phyloP scores from a whole-genome alignment of 2,888 invertebrate genomes.

The Dexiosoma caninum region DNA sequence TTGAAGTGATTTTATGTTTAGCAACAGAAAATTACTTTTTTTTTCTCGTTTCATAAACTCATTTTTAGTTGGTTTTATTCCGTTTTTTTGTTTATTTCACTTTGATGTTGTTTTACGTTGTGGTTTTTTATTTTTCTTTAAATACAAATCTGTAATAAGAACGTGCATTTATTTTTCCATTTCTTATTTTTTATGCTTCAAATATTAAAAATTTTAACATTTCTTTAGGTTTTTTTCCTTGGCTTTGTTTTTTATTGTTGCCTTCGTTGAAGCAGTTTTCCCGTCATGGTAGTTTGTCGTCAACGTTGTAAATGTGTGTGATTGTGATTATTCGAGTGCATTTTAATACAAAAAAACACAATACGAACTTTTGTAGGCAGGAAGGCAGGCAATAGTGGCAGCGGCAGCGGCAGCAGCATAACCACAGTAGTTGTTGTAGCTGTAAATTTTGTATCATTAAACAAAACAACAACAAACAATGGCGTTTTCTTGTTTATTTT shows the following conservation, averaged over 20 bases:
- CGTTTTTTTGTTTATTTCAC: conserved; percentile 17
- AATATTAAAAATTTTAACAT: conserved; percentile 23
- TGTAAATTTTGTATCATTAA: conserved; percentile 50
- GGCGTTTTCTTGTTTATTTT: conserved; percentile 45
- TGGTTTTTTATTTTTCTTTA: neutral
- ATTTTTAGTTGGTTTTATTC: conserved; percentile 28
- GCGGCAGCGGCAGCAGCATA: too few species aligned
- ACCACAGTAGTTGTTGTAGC: conserved; percentile 25
- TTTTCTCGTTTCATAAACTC: conserved; percentile 7
- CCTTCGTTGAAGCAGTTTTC: conserved; percentile 20
- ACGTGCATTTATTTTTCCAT: conserved; percentile 43
- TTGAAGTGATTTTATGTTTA: conserved; percentile 10
- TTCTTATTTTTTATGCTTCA: conserved; percentile 18
- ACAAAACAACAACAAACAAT: conserved; percentile 25
- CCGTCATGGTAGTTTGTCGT: conserved; percentile 53
- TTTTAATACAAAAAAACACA: conserved; percentile 8
- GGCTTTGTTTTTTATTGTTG: neutral
- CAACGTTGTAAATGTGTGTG: conserved; percentile 28
- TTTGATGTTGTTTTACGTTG: conserved; percentile 38
- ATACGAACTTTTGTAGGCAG: conserved; percentile 32
- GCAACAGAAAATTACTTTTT: neutral
- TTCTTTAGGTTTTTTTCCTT: neutral
- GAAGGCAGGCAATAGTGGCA: neutral
- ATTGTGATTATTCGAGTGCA: neutral
- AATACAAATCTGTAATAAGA: conserved; percentile 29